Percentiles rank a stretch among this genome's conserved stretches.
Conservation (phyloP, 2,888 invertebrate genomes). For the Meganola albula region DNA sequence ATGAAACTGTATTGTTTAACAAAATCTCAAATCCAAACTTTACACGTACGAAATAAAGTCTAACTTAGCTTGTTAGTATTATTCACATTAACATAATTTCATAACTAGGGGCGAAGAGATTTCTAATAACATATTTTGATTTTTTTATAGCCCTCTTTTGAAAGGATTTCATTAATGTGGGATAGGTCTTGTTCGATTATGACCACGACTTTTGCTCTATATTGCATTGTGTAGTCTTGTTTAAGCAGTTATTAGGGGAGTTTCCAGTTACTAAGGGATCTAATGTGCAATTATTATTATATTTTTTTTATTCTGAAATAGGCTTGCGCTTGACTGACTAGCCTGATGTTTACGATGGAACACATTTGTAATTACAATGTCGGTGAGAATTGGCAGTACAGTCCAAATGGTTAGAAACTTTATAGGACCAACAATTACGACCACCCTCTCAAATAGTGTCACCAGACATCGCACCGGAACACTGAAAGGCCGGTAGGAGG, state of each 20-base stretch:
- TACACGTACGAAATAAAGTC: background rate
- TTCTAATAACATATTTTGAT: constrained; percentile 69
- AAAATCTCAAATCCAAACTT: constrained; percentile 8
- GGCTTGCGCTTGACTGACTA: too few species aligned
- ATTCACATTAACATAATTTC: constrained; percentile 62
- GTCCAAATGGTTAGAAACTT: too few species aligned
- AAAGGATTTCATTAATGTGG: constrained; percentile 47
- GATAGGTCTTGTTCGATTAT: constrained; percentile 30
- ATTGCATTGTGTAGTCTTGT: constrained; percentile 10
- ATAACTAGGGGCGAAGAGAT: constrained; percentile 63
- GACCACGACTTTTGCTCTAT: constrained; percentile 24
- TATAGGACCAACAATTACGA: too few species aligned
- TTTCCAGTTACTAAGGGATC: constrained; percentile 23
- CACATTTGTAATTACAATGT: too few species aligned
- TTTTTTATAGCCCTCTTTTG: constrained; percentile 50
- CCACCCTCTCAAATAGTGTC: too few species aligned
- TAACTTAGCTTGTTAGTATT: background rate
- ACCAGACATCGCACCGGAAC: too few species aligned
- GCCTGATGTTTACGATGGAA: too few species aligned
- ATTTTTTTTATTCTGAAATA: too few species aligned
- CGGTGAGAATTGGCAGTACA: too few species aligned
- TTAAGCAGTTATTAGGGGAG: constrained; percentile 12
- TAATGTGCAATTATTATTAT: constrained; percentile 7
- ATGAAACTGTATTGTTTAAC: constrained; percentile 30
- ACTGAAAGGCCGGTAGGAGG: too few species aligned